Evolutionary conservation across 2,888 invertebrate species (phyloP), one percentile per base, ranked within the genome.

Genomic region (Sinodicranocentrus sp.): DNA sequence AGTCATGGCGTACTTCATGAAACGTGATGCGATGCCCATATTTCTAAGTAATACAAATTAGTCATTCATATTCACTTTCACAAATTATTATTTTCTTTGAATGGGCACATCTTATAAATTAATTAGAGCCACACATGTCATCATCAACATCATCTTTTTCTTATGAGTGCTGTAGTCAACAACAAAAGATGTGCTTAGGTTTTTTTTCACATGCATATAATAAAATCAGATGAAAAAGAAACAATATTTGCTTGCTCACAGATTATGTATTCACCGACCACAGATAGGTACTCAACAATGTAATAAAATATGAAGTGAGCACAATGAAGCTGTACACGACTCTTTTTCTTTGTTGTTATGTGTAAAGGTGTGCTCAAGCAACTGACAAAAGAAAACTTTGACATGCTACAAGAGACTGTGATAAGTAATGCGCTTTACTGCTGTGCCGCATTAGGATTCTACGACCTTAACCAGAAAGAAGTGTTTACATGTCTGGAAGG

Each of bases 401-500:
- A 43, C n/a, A 54, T 39, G 0, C 70, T 78, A 0, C 71, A 85
- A 21, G 88, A 88, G 19, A 84, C 84, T 3, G 59, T 79, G 10
- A 39, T 85, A 1, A 70, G 73, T 25, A 86, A 85, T 71, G 13
- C 72, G 1, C 77, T 88, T 5, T 43, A 84, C 48, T 86, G 84
- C 23, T 84, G 82, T 39, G 71, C 85, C n/a, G 70, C 73, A 10
- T 26, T 88, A 44, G 85, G 84, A 3, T 57, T 65, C 26, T 76
- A 73, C 52, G 86, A 86, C 70, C 78, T 80, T 25, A 21, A 0
- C 2, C 84, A 86, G 26, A 87, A 86, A 59, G 82, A 82, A 21
- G 17, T 48, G 6, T 88, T 88, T 67, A 25, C 28, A 15, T 44
- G 54, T 13, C 67, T 52, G 21, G 80, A 85, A 21, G 88, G 87